A percentile compares a stretch with the other conserved stretches of the same genome.
Conservation (phyloP, 2,888 invertebrate genomes). For the Ophion slaviceki region DNA sequence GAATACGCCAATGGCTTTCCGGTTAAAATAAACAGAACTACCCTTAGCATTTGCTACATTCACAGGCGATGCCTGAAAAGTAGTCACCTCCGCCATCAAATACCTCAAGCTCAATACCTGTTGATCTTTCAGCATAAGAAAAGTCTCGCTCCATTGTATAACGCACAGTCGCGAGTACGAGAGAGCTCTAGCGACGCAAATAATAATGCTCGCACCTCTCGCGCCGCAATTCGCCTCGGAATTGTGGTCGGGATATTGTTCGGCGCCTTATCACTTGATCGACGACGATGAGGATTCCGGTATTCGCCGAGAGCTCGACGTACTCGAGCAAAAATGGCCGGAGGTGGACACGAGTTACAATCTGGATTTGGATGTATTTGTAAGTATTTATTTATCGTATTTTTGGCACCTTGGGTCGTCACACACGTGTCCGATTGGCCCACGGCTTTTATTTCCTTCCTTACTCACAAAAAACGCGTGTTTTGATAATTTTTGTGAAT, state of each 20-base stretch:
- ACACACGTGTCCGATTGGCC: no score
- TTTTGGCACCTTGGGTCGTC: no score
- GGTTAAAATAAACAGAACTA: no score
- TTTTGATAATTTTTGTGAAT: no score
- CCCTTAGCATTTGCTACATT: no score
- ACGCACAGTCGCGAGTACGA: slow-evolving; percentile 90
- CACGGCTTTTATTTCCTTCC: no score
- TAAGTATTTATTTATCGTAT: slow-evolving; percentile 79
- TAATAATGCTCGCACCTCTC: slow-evolving; percentile 94
- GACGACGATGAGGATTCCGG: slow-evolving; percentile 77
- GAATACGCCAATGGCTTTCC: no score
- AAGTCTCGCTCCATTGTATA: slow-evolving; percentile 86
- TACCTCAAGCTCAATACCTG: background rate
- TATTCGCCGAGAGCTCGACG: slow-evolving; percentile 88
- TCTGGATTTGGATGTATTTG: slow-evolving; percentile 88
- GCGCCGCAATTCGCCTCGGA: slow-evolving; percentile 97
- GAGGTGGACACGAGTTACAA: slow-evolving; percentile 88
- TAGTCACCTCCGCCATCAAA: no score
- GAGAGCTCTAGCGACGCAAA: slow-evolving; percentile 90
- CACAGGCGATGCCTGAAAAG: no score
- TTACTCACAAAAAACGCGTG: no score
- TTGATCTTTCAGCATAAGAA: slow-evolving; percentile 77
- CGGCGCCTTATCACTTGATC: slow-evolving; percentile 85
- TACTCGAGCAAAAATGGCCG: slow-evolving; percentile 92
- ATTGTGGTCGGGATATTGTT: slow-evolving; percentile 92